Percentiles rank a stretch among this genome's conserved stretches.
Evolutionary conservation across 2,888 invertebrate species (phyloP).

Genomic region (Cerceris ruficornis): DNA sequence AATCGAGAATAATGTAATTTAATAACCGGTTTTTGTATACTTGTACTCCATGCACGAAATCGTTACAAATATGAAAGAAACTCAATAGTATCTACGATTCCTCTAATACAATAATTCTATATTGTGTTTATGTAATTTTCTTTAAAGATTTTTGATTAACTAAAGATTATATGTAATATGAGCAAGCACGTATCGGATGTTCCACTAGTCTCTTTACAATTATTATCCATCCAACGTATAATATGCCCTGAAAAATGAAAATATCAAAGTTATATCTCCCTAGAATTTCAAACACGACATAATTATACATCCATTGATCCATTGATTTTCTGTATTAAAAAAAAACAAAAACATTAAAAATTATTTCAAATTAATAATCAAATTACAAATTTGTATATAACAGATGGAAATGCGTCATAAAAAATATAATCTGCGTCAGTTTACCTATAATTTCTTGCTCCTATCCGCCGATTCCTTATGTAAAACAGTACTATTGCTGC

Average conservation of each 20-base stretch:
- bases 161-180: conserved; percentile 29
- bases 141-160: conserved; percentile 25
- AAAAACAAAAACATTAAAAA: too few relatives aligned
- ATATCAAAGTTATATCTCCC: conserved; percentile 24
- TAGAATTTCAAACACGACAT: not conserved
- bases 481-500: conserved; percentile 48
- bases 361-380: too few relatives aligned
- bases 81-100: conserved; percentile 25
- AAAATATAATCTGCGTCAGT: not conserved
- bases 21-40: conserved; percentile 12
- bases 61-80: conserved; percentile 11
- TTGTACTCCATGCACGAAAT: conserved; percentile 19
- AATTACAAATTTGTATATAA: too few relatives aligned
- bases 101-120: conserved; percentile 19
- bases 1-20: not conserved
- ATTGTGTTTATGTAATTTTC: conserved; percentile 16
- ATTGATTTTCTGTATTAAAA: not conserved
- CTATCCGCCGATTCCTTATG: conserved; percentile 45
- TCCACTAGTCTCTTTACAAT: conserved; percentile 26
- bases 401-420: too few relatives aligned
- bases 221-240: conserved; percentile 58
- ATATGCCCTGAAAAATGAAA: conserved; percentile 63
- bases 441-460: conserved; percentile 49
- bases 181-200: conserved; percentile 39
- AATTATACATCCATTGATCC: not conserved